Conservation (phyloP, 2,113 vertebrate species). For the Gadus chalcogrammus region DNA sequence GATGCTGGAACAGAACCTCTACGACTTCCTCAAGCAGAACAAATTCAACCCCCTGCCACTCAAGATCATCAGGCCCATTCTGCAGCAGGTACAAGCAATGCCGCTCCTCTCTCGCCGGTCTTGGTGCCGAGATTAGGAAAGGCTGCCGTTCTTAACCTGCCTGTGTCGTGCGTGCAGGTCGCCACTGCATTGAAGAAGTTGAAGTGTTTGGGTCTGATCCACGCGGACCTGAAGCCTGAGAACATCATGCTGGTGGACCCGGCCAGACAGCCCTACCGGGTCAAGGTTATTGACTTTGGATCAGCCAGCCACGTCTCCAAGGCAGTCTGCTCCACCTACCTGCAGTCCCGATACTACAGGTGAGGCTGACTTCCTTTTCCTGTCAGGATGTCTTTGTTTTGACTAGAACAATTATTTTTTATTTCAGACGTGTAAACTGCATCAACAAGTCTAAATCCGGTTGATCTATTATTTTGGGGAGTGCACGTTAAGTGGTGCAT, state of each 20-base stretch:
- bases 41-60: slow-evolving; percentile 97
- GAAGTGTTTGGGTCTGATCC: slow-evolving; percentile 96
- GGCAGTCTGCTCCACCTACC: slow-evolving; percentile 95
- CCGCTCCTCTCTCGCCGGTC: neutral
- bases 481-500: slow-evolving; percentile 11
- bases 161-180: slow-evolving; percentile 66
- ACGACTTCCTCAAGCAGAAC: slow-evolving; percentile 98
- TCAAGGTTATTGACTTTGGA: slow-evolving; percentile 98
- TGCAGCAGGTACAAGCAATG: slow-evolving; percentile 78
- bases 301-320: slow-evolving; percentile 98
- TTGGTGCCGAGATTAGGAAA: neutral
- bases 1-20: slow-evolving; percentile 97
- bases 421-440: no score
- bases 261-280: slow-evolving; percentile 91
- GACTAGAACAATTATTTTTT: no score
- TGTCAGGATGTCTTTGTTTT: no score
- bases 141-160: neutral
- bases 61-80: slow-evolving; percentile 92
- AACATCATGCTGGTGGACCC: slow-evolving; percentile 99
- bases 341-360: slow-evolving; percentile 98
- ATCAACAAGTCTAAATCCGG: neutral
- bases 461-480: neutral
- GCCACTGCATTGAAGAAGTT: slow-evolving; percentile 95
- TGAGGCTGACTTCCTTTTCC: slow-evolving; percentile 51
- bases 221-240: slow-evolving; percentile 97